These are phyloP conservation scores for Clarias laeviceps DNA, from an alignment of 2,797 vertebrate species.

Conservation along the genomic window DNA sequence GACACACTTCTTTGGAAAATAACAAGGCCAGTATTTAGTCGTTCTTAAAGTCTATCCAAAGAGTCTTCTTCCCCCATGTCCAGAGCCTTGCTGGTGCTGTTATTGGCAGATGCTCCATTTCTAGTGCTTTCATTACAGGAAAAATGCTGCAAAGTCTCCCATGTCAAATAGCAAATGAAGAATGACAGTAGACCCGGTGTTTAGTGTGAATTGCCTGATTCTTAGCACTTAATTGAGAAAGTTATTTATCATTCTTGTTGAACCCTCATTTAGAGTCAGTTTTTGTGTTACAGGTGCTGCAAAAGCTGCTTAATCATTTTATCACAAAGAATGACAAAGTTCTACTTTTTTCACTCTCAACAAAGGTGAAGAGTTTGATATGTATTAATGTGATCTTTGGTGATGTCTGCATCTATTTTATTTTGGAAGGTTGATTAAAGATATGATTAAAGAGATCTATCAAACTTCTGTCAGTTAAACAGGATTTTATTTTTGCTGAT, in stretches of 20 bases:
- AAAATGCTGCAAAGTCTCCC: conserved; percentile 55
- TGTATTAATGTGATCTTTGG: neutral
- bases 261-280: conserved; percentile 11
- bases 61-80: conserved; percentile 64
- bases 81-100: conserved; percentile 66
- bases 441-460: neutral
- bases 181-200: conserved; percentile 33
- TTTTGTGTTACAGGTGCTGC: conserved; percentile 82
- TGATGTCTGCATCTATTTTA: neutral
- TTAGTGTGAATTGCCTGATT: neutral
- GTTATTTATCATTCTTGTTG: conserved; percentile 15
- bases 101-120: conserved; percentile 71
- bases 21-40: conserved; percentile 68
- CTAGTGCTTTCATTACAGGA: conserved; percentile 67
- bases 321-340: conserved; percentile 86
- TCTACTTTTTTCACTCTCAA: conserved; percentile 93
- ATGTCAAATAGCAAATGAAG: conserved; percentile 35
- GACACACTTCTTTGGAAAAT: conserved; percentile 75
- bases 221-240: conserved; percentile 1
- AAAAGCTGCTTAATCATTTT: conserved; percentile 88
- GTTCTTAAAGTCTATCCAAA: conserved; percentile 61
- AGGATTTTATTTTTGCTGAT: neutral
- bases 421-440: neutral
- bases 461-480: neutral
- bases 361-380: conserved; percentile 80